Evolutionary conservation across 1,140 invertebrate species (phyloP), one percentile per base, ranked within the genome.

Genomic region (Drosophila nebulosa): DNA sequence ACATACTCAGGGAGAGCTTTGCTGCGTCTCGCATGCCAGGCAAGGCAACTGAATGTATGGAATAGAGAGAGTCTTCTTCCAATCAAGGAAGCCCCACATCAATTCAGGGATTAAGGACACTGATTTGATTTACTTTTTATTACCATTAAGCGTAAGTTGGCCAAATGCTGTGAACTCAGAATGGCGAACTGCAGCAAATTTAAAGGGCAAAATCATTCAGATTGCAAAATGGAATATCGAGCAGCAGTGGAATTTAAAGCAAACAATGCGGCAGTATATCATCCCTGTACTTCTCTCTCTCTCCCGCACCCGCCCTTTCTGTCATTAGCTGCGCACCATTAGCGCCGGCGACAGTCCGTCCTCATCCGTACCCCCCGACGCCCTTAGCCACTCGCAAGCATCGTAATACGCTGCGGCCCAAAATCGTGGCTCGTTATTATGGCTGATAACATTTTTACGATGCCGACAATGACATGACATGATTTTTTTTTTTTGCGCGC

Each of bases 81-180:
- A 63, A 72, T 64, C 66, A 50, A 75, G 71, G 71, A 84, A 89
- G 67, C 75, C 67, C 86, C 74, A 83, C 86, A 90, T 90, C 86
- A 90, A 90, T 90, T 90, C 74, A 67, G 75, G 86, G 79, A 90
- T 90, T 90, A 83, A 78, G 86, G 81, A 90, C 81, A 90, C 86
- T 90, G 86, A 90, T 90, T 90, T 90, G 79, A 90, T 90, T 90
- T 90, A 90, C 86, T 90, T 90, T 90, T 86, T 90, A 90, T 90
- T 84, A 84, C 88, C 86, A 84, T 90, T 90, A 90, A 90, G 81
- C 80, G 74, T 83, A 88, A 88, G 79, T 88, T 83, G 81, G 60
- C 74, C 73, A 75, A 79, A 73, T 70, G 68, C 80, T 63, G 60
- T 56, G 55, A 73, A 46, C 39, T 42, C 3, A 14, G 16, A 42